Conservation (phyloP, 2,113 vertebrate species). For the Gobiocypris rarus region DNA sequence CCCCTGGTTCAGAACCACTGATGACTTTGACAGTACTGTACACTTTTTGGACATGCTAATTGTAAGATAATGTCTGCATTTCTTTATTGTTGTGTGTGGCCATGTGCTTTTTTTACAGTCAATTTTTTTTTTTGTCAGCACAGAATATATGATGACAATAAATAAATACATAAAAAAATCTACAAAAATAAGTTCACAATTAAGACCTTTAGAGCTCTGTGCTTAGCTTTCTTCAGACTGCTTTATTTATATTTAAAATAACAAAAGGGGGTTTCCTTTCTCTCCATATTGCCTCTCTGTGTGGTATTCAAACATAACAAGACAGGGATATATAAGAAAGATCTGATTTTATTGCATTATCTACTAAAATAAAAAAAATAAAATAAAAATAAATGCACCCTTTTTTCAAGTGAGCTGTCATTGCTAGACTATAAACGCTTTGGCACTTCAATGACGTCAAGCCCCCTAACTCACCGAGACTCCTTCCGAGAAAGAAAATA, state of each 20-base stretch:
- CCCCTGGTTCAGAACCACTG: background rate
- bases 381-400: background rate
- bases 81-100: background rate
- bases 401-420: slow-evolving; percentile 20
- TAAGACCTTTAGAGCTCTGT: no score
- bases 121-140: no score
- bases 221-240: background rate
- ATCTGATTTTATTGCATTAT: background rate
- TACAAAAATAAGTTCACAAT: background rate
- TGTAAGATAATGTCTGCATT: background rate
- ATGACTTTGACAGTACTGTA: background rate
- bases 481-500: slow-evolving; percentile 27
- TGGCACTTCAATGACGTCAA: background rate
- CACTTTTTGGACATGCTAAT: background rate
- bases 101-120: no score
- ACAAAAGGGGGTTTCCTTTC: background rate
- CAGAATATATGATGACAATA: background rate
- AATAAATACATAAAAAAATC: background rate
- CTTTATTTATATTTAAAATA: background rate
- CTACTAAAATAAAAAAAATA: background rate
- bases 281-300: background rate
- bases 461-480: background rate
- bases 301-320: background rate
- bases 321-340: background rate
- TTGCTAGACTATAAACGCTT: no score